phyloP scores from a whole-genome alignment of 2,797 vertebrate genomes.

The Masticophis lateralis region DNA sequence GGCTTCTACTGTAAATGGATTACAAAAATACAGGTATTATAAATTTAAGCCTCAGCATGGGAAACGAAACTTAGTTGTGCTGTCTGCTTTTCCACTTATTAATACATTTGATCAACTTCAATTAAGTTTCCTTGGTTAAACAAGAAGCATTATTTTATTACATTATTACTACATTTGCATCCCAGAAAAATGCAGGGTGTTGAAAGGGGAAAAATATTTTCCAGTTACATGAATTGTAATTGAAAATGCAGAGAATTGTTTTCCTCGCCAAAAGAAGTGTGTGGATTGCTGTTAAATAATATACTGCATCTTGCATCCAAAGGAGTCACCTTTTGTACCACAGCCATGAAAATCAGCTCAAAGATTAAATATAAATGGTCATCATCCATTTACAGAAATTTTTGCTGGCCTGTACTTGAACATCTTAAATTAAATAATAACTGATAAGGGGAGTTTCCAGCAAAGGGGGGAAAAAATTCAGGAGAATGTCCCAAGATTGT shows the following conservation, averaged over 20 bases:
- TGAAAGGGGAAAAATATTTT: background rate
- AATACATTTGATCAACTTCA: background rate
- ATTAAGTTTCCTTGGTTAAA: background rate
- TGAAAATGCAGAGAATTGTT: conserved; percentile 31
- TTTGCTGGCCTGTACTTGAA: background rate
- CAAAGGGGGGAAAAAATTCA: background rate
- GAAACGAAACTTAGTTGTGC: background rate
- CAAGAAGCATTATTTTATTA: background rate
- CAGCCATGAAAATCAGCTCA: background rate
- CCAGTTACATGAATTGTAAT: background rate
- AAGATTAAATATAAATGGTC: background rate
- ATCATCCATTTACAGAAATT: background rate
- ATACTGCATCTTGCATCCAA: background rate
- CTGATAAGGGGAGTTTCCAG: background rate
- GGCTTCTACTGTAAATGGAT: background rate
- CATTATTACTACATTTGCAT: background rate
- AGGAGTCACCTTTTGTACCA: conserved; percentile 16
- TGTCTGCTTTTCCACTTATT: background rate
- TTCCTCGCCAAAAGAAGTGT: conserved; percentile 17
- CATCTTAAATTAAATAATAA: background rate
- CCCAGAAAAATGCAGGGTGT: conserved; percentile 1
- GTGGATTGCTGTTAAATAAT: conserved; percentile 21
- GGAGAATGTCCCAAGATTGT: background rate
- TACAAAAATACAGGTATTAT: background rate
- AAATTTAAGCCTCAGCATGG: background rate